A percentile compares a stretch with the other conserved stretches of the same genome.
These are phyloP conservation scores for Phylloscopus whistleri DNA, from an alignment of 2,113 vertebrate genomes.

Conservation along the genomic window DNA sequence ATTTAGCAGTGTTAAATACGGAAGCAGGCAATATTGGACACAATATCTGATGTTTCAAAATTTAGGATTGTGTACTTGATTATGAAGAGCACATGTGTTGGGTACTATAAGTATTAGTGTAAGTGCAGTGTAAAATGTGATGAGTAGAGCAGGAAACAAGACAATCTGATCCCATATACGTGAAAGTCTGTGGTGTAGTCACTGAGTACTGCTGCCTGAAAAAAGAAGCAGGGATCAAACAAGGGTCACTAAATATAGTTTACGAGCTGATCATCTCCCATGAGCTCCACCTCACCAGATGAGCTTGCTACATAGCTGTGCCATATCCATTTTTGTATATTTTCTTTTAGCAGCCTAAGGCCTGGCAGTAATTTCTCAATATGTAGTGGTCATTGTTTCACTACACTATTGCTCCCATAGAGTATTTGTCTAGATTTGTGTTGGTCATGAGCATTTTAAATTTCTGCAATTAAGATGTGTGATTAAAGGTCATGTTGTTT, in stretches of 20 bases:
- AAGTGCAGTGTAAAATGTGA: not conserved
- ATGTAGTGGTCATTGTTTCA: not conserved
- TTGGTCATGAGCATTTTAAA: not conserved
- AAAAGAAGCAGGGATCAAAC: not conserved
- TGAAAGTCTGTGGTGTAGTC: not conserved
- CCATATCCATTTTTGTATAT: not conserved
- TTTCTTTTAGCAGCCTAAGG: not conserved
- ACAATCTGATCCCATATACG: not conserved
- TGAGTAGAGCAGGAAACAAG: not conserved
- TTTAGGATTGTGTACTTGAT: not conserved
- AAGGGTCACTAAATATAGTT: not conserved
- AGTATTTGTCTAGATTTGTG: not conserved
- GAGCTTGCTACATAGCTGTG: not conserved
- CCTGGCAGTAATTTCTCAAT: not conserved
- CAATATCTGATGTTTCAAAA: not conserved
- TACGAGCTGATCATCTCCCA: not conserved
- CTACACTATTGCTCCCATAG: not conserved
- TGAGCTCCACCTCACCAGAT: not conserved
- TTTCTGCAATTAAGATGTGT: not conserved
- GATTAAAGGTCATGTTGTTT: not conserved
- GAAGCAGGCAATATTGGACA: not conserved
- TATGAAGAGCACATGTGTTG: not conserved
- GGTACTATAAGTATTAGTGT: not conserved
- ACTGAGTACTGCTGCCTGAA: not conserved
- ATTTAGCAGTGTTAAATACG: not conserved